Base-by-base conservation (phyloP, 2,113 vertebrate species). In the Steatornis caripensis region DNA sequence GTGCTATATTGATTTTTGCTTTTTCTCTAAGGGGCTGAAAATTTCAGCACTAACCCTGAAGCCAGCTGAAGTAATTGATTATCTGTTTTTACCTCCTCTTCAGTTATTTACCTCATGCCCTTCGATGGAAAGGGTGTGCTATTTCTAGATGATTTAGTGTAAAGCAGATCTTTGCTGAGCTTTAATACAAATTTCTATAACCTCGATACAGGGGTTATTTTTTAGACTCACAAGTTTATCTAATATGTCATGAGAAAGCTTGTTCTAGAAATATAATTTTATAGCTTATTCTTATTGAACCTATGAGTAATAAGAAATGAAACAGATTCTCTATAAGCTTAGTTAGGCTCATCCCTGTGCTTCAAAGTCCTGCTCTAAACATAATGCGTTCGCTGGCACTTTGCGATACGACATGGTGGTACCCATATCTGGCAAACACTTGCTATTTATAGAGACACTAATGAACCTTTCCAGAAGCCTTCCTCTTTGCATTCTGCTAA, bases 1-100 rank as follows among this genome's bases (percentile, higher is more conserved):
- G 34, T 15, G n/a, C 84, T 92, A 5, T 89, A 97, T 96, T 84
- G 96, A 97, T 96, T 96, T 97, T 75, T n/a, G 37, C 30, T 29
- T 94, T 96, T 94, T 69, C 91, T 94, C 80, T 53, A 54, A 94
- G 48, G 93, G 84, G 81, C 71, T 95, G 94, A 95, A 87, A 89
- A 83, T 94, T 95, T 90, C 82, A 84, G 39, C 72, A 60, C 70
- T 89, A 85, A 77, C 91, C 92, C 96, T 53, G 93, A 79, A 97
- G 93, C 76, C 62, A 93, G n/a, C 29, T 87, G 66, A 89, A 96
- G 66, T 93, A 97, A 97, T 95, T 94, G 95, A 96, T 96, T 97
- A 97, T 93, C 95, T 95, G 93, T 71, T 96, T 96, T 94, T 93
- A 43, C 89, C 91, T 94, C 89, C 85, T 94, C 83, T 75, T 94